phyloP scores from a whole-genome alignment of 92 coral and sea anemone species.

The Epizoanthus stellaris region DNA sequence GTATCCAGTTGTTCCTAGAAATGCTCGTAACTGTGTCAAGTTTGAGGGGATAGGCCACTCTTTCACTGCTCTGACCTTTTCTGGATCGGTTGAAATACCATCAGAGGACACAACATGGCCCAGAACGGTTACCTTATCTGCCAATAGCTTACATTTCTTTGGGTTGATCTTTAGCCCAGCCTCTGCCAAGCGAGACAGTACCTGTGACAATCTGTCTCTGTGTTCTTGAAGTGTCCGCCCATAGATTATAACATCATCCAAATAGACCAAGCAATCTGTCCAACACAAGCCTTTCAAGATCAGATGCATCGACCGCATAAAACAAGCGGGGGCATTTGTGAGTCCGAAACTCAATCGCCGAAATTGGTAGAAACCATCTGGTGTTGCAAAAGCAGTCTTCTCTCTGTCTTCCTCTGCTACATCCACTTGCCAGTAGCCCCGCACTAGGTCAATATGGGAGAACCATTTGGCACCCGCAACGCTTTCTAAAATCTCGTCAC shows the following conservation, averaged over 20 bases:
- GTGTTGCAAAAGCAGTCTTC: conserved; percentile 53
- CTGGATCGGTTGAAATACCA: conserved; percentile 44
- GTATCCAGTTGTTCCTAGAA: conserved; percentile 44
- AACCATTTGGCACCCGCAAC: conserved; percentile 51
- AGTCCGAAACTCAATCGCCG: too few relatives aligned
- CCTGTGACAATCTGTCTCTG: conserved; percentile 37
- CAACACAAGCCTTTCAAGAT: conserved; percentile 47
- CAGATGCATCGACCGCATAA: conserved; percentile 47
- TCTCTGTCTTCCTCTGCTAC: conserved; percentile 45
- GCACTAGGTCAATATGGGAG: conserved; percentile 37
- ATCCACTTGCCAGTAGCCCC: conserved; percentile 49
- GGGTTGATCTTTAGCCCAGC: not conserved
- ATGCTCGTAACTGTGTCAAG: conserved; percentile 31
- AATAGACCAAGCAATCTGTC: conserved; percentile 39
- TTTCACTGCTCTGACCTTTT: conserved; percentile 38
- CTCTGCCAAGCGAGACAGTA: conserved; percentile 9
- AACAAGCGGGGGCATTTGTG: conserved; percentile 29
- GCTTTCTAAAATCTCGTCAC: conserved; percentile 54
- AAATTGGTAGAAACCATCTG: not conserved
- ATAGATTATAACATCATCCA: conserved; percentile 48
- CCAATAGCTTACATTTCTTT: conserved; percentile 47
- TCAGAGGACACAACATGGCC: conserved; percentile 35
- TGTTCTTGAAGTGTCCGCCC: conserved; percentile 44
- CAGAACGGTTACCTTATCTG: conserved; percentile 28
- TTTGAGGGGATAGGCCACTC: conserved; percentile 16